Base-by-base conservation (phyloP, 2,113 vertebrate genomes). In the Andinoacara biseriatus region DNA sequence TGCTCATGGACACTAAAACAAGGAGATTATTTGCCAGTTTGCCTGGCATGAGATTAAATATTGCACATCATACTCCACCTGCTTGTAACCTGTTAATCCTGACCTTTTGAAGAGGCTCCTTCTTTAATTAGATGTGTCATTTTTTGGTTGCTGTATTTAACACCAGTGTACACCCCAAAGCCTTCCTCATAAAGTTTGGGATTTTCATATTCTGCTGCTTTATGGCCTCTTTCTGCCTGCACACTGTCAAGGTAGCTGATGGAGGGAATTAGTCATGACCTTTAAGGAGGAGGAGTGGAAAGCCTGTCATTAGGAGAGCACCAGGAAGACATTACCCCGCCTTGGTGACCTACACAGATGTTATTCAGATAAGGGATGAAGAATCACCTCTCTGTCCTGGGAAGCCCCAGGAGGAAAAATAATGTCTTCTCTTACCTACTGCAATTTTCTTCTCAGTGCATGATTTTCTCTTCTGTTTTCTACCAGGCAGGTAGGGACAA, bases 361-460 rank as follows among this genome's bases (percentile, higher is more conserved):
- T 54, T 57, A 72, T 38, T 80, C 86, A 82, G 93, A 93, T 93
- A 93, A 92, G 83, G 29, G 7, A 89, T 92, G 93, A 93, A 62
- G 83, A 77, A 93, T 93, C 83, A 89, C 74, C 69, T 7, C 74
- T 10, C 67, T 76, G 74, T 88, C 65, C 67, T 88, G 82, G 72
- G 74, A 85, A 81, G 58, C 75, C 33, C 11, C n/a, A 6, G 40
- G 35, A 86, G 61, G 43, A 83, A n/a, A 43, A 78, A 26, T 10
- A 62, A 80, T 74, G 56, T 78, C 65, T 77, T 54, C 56, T 78
- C 63, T 81, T 80, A 75, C 80, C 80, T 26, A 26, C 38, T 43
- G 40, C 49, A n/a, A 33, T 60, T 63, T 59, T 85, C 58, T 33
- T 24, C 52, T 67, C 31, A 57, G 9, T 43, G 46, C 35, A 61